Evolutionary conservation across 2,888 invertebrate genomes (phyloP).

Genomic region (Athalia rosae): DNA sequence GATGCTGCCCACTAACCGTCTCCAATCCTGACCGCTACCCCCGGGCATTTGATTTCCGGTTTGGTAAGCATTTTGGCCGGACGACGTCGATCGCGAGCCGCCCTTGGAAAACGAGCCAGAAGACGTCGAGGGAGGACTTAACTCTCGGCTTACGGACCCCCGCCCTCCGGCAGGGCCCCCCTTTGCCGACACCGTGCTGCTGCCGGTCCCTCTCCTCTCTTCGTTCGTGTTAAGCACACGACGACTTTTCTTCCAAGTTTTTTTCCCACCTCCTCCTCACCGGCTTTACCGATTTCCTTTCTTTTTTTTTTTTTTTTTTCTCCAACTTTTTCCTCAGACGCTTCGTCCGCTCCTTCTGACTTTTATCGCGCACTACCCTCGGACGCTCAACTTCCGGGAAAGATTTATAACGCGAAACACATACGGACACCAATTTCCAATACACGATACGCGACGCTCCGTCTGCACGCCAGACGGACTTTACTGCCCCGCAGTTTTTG

Average conservation of each 20-base stretch:
- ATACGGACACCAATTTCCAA: conserved; percentile 1
- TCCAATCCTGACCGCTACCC: conserved; percentile 68
- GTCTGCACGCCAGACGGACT: background rate
- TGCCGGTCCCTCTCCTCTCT: conserved; percentile 47
- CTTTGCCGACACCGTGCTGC: conserved; percentile 68
- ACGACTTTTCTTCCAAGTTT: background rate
- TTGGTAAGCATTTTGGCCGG: conserved; percentile 30
- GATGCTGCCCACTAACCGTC: conserved; percentile 72
- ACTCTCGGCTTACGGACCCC: conserved; percentile 66
- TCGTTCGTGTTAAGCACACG: background rate
- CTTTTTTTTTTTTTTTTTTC: no score
- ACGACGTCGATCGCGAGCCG: conserved; percentile 11
- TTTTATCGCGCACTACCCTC: conserved; percentile 54
- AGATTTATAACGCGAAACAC: conserved; percentile 55
- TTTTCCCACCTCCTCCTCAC: conserved; percentile 22
- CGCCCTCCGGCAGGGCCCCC: conserved; percentile 60
- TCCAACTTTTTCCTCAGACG: background rate
- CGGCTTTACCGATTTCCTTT: background rate
- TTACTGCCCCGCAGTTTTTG: background rate
- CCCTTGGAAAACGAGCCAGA: conserved; percentile 27
- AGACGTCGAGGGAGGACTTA: conserved; percentile 61
- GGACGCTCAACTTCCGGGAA: conserved; percentile 62
- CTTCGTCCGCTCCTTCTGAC: conserved; percentile 55
- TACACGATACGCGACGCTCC: background rate
- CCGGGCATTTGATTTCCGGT: conserved; percentile 22